Evolutionary conservation across 2,888 invertebrate species (phyloP), one percentile per base, ranked within the genome.

Genomic region (Drosophila setosimentum): DNA sequence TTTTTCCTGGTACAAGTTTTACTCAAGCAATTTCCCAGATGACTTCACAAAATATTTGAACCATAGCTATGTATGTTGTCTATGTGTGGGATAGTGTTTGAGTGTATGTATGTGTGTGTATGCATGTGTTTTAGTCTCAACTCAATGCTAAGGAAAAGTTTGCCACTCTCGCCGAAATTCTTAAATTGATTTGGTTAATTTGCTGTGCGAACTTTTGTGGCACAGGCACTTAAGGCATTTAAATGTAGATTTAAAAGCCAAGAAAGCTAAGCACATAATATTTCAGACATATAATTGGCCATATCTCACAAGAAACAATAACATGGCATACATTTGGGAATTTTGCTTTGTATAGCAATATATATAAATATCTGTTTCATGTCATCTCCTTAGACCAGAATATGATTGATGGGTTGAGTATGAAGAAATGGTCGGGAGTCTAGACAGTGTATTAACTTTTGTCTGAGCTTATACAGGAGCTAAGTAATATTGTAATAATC

Each of bases 181-280:
- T 67, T 48, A 69, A 86, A 83, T 83, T 86, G 74, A 84, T 88
- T 86, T 73, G 67, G 73, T 66, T 88, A 88, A 84, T 81, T 80
- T 83, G 76, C 68, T 67, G 79, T 24, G 21, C 24, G 51, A 79
- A 67, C 70, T 79, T 66, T 66, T 70, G 61, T 66, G 59, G 42
- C 51, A 13, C 33, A 33, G 40, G 62, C 48, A 59, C 70, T 77
- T 62, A 42, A 48, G 11, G 57, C 60, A 64, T 74, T 75, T 78
- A 74, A 74, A 76, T 74, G 48, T 61, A 48, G 58, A 69, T 61
- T 78, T 65, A 48, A 30, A 32, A 35, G 18, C 40, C 40, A 35
- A 75, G 66, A 32, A 21, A 57, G 60, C 21, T 16, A 48, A 16
- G 40, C 74, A n/a, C 58, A 61, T 49, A 32, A 49, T 63, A 48